Percentiles rank a stretch among this genome's conserved stretches.
Conservation (phyloP, 2,888 invertebrate genomes). For the Lasioglossum villosulum region DNA sequence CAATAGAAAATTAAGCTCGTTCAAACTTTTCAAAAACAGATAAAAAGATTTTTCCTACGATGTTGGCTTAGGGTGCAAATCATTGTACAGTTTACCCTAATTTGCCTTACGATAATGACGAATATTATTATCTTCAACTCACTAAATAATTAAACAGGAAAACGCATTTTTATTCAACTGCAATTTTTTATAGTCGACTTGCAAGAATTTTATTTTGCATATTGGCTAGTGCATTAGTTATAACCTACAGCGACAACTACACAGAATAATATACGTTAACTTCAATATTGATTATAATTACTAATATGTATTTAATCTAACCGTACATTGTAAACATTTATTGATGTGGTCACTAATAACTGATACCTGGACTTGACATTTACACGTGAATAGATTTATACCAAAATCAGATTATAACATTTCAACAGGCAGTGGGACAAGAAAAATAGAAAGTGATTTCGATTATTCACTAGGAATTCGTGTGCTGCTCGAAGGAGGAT, state of each 20-base stretch:
- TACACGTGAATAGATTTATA: not conserved
- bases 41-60: too few species aligned
- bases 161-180: too few species aligned
- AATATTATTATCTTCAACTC: too few species aligned
- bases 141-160: too few species aligned
- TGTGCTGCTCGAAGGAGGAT: too few species aligned
- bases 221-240: not conserved
- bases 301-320: not conserved
- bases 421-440: not conserved
- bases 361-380: not conserved
- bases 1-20: too few species aligned
- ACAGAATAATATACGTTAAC: not conserved
- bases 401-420: not conserved
- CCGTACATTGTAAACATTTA: not conserved
- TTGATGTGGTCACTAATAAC: not conserved
- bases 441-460: not conserved
- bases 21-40: too few species aligned
- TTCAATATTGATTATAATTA: not conserved
- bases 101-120: too few species aligned
- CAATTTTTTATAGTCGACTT: not conserved
- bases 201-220: not conserved
- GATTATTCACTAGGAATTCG: not conserved
- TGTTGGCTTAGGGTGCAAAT: too few species aligned
- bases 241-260: not conserved
- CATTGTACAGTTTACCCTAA: too few species aligned